These are phyloP conservation scores for Drosophila mauritiana DNA, from an alignment of 1,140 invertebrate species.

Conservation along the genomic window DNA sequence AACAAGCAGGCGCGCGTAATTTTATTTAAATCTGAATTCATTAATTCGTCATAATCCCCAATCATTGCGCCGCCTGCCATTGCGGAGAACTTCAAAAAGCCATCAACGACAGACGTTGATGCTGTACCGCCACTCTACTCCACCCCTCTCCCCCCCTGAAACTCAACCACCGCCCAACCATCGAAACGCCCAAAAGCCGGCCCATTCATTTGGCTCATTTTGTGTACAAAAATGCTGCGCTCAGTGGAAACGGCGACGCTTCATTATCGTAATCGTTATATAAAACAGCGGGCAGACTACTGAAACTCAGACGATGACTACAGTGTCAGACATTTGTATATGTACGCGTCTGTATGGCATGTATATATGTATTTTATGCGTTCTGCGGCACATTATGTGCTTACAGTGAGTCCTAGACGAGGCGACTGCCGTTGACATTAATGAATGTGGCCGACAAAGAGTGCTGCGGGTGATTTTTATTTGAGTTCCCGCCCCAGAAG, in stretches of 20 bases:
- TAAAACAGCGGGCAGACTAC: conserved; percentile 77
- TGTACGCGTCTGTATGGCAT: conserved; percentile 11
- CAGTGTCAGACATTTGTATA: conserved; percentile 57
- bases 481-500: conserved; percentile 39
- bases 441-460: conserved; percentile 71
- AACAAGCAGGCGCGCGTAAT: conserved; percentile 78
- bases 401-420: conserved; percentile 58
- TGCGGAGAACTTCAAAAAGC: conserved; percentile 80
- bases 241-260: conserved; percentile 76
- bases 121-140: conserved; percentile 23
- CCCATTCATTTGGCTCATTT: conserved; percentile 82
- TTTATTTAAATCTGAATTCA: conserved; percentile 84
- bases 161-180: neutral
- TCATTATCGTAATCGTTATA: conserved; percentile 83
- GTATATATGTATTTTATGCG: conserved; percentile 67
- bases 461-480: conserved; percentile 76
- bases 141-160: neutral
- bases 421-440: conserved; percentile 65
- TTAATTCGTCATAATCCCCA: conserved; percentile 84
- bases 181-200: conserved; percentile 22
- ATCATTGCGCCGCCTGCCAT: conserved; percentile 69
- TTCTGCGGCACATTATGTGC: conserved; percentile 77
- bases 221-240: conserved; percentile 79
- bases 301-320: conserved; percentile 53
- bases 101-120: conserved; percentile 78